Conservation (phyloP, 2,888 invertebrate species). For the Bombylius major region DNA sequence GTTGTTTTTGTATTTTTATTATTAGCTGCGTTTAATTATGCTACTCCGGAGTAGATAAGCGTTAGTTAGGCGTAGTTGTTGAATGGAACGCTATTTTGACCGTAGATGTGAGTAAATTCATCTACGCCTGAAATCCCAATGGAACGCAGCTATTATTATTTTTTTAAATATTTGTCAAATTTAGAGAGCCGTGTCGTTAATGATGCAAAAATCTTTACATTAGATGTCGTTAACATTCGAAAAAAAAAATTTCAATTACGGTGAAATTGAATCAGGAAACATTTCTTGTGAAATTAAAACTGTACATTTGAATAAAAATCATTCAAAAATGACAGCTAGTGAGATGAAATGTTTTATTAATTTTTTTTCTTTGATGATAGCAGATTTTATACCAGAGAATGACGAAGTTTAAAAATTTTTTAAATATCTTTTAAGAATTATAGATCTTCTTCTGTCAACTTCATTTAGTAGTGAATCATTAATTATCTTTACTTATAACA, state of each 20-base stretch:
- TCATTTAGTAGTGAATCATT: neutral
- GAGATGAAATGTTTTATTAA: constrained; percentile 13
- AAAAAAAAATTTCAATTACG: constrained; percentile 15
- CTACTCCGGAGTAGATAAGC: no score
- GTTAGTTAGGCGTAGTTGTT: no score
- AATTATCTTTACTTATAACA: no score
- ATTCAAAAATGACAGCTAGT: constrained; percentile 15
- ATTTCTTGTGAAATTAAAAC: constrained; percentile 7
- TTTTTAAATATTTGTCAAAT: no score
- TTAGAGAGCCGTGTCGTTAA: no score
- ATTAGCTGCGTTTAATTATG: no score
- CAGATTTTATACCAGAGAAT: constrained; percentile 13
- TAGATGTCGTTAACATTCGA: constrained; percentile 14
- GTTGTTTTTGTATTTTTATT: no score
- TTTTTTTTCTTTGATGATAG: constrained; percentile 14
- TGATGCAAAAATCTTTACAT: constrained; percentile 9
- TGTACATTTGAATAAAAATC: constrained; percentile 7
- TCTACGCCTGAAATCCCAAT: no score
- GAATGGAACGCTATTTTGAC: no score
- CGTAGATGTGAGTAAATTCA: no score
- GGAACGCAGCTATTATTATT: no score
- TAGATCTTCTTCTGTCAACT: constrained; percentile 7
- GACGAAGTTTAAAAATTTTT: constrained; percentile 13
- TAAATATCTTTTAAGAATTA: constrained; percentile 9
- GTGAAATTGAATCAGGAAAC: constrained; percentile 14